Conservation (phyloP, 2,888 invertebrate genomes). For the Euspilapteryx auroguttella region DNA sequence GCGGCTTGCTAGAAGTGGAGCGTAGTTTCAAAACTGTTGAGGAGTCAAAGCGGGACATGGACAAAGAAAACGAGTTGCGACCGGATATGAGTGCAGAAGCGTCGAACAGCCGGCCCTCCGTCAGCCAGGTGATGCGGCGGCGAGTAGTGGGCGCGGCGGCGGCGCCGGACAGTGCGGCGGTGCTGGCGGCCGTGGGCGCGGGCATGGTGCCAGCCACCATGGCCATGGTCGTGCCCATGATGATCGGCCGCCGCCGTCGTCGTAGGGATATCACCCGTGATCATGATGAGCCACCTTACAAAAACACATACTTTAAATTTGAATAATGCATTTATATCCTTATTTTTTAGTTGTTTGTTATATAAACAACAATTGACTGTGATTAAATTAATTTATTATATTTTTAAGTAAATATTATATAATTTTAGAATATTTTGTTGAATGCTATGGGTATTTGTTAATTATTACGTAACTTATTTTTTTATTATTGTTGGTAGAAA, state of each 20-base stretch:
- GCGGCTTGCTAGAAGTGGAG: constrained; percentile 75
- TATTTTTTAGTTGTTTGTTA: too few relatives aligned
- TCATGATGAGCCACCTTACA: background rate
- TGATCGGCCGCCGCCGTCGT: constrained; percentile 57
- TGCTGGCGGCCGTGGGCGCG: constrained; percentile 74
- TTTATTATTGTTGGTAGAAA: too few relatives aligned
- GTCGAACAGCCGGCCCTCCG: constrained; percentile 24
- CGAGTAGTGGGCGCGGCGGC: constrained; percentile 30
- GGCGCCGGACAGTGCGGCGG: constrained; percentile 60
- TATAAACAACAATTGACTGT: constrained; percentile 11
- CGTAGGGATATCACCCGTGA: background rate
- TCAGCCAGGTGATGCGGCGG: constrained; percentile 26
- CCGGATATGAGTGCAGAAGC: constrained; percentile 15
- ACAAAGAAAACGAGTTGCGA: constrained; percentile 30
- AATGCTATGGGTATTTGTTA: too few relatives aligned
- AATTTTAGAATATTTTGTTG: too few relatives aligned
- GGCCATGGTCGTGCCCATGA: constrained; percentile 80
- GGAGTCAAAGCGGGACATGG: constrained; percentile 49
- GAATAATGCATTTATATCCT: too few relatives aligned
- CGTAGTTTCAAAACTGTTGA: constrained; percentile 72
- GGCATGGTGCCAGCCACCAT: constrained; percentile 81
- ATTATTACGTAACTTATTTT: too few relatives aligned
- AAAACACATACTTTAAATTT: too few relatives aligned
- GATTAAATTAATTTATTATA: too few relatives aligned
- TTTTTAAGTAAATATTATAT: too few relatives aligned